A percentile compares a stretch with the other conserved stretches of the same genome.
Conservation (phyloP, 1,140 invertebrate genomes). For the Paramacrobiotus metropolitanus region DNA sequence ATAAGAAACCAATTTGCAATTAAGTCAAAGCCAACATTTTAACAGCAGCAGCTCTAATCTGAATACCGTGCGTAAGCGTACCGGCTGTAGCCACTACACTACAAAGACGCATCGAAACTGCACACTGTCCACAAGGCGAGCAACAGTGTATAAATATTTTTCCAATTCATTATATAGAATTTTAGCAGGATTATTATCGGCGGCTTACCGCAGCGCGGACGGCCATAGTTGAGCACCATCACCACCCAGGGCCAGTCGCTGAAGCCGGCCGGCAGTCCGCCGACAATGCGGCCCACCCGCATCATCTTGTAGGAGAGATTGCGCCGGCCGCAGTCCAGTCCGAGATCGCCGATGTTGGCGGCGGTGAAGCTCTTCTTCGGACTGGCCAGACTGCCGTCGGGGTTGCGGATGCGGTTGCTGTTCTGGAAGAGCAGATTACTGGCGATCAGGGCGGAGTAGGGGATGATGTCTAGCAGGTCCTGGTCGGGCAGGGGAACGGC, state of each 20-base stretch:
- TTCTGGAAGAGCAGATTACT: neutral
- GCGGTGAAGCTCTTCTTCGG: neutral
- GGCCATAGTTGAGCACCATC: conserved; percentile 1
- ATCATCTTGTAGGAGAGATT: conserved; percentile 1
- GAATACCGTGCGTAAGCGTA: too few species aligned
- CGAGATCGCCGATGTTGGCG: neutral
- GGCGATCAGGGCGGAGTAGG: neutral
- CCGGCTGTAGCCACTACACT: too few species aligned
- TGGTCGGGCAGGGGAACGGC: too few species aligned
- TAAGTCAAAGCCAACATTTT: too few species aligned
- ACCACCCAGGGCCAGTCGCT: conserved; percentile 1
- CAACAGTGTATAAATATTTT: too few species aligned
- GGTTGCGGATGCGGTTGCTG: too few species aligned
- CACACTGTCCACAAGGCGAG: too few species aligned
- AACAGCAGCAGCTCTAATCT: too few species aligned
- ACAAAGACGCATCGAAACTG: too few species aligned
- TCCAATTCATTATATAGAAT: neutral
- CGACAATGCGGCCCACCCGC: neutral
- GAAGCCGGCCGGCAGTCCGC: neutral
- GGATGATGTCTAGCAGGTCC: neutral
- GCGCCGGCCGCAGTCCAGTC: neutral
- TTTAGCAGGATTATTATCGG: neutral
- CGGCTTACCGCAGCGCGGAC: neutral
- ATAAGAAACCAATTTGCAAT: too few species aligned
- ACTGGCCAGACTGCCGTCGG: neutral